Conservation (phyloP, 2,888 invertebrate species). For the Choristoneura rosaceana region DNA sequence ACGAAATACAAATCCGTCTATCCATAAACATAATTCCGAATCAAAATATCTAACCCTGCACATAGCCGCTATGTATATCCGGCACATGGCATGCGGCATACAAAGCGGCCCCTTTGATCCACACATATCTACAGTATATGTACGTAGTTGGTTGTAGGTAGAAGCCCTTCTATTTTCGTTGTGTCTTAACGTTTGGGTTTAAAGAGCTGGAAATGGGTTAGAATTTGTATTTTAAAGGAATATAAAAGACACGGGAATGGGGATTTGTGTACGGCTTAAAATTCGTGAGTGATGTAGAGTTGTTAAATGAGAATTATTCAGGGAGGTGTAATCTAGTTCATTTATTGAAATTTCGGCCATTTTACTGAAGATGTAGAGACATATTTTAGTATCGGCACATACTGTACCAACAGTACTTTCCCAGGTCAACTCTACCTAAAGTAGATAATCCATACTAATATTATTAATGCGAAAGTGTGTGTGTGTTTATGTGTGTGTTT, state of each 20-base stretch:
- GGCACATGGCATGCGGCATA: slow-evolving; percentile 58
- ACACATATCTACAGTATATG: slow-evolving; percentile 47
- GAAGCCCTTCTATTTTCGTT: slow-evolving; percentile 73
- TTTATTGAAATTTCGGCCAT: too few species aligned
- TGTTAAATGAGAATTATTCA: background rate
- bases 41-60: slow-evolving; percentile 41
- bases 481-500: too few species aligned
- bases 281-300: background rate
- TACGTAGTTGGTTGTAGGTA: slow-evolving; percentile 49
- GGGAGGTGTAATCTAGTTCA: too few species aligned
- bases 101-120: slow-evolving; percentile 78
- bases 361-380: too few species aligned
- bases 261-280: slow-evolving; percentile 9
- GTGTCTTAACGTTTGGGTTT: slow-evolving; percentile 56
- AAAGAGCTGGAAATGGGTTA: slow-evolving; percentile 38
- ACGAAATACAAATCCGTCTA: slow-evolving; percentile 37
- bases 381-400: too few species aligned
- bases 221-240: slow-evolving; percentile 31
- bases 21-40: slow-evolving; percentile 37
- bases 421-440: too few species aligned
- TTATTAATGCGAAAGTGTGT: too few species aligned
- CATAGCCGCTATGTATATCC: slow-evolving; percentile 16
- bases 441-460: too few species aligned
- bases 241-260: slow-evolving; percentile 31
- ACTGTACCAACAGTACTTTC: too few species aligned